Percentiles rank a stretch among this genome's conserved stretches.
phyloP scores from a whole-genome alignment of 2,888 invertebrate species.

The Ptilodon capucinus region DNA sequence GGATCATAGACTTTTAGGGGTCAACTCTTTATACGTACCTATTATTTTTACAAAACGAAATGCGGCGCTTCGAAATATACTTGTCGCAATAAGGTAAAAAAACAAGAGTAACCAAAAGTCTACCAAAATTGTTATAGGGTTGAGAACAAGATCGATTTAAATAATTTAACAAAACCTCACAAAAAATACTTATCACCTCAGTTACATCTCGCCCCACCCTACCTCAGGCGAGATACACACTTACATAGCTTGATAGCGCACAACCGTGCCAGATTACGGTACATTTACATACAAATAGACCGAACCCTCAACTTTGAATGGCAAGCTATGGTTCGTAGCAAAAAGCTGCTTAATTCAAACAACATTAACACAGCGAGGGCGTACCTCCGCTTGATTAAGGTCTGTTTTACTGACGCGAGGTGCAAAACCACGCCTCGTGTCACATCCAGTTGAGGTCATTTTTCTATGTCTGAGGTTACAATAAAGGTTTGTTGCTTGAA shows the following conservation, averaged over 20 bases:
- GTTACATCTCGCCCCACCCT: slow-evolving; percentile 37
- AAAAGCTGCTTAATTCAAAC: slow-evolving; percentile 56
- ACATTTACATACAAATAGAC: slow-evolving; percentile 78
- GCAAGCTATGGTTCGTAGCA: slow-evolving; percentile 60
- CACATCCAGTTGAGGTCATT: slow-evolving; percentile 50
- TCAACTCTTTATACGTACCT: no score
- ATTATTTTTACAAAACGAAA: no score
- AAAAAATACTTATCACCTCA: slow-evolving; percentile 32
- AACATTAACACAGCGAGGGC: slow-evolving; percentile 42
- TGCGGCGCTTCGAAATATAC: no score
- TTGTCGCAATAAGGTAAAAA: no score
- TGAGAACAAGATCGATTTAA: no score
- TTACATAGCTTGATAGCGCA: slow-evolving; percentile 71
- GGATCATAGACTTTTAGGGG: no score
- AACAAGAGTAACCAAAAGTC: no score
- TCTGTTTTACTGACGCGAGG: slow-evolving; percentile 33
- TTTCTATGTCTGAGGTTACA: slow-evolving; percentile 41
- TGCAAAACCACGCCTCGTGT: slow-evolving; percentile 46
- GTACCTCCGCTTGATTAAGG: slow-evolving; percentile 56
- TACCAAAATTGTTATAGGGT: no score
- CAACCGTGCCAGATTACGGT: slow-evolving; percentile 65
- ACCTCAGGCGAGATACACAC: slow-evolving; percentile 44
- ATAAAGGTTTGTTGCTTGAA: background rate
- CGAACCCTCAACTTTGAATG: slow-evolving; percentile 70
- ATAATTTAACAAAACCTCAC: background rate